A percentile compares a stretch with the other conserved stretches of the same genome.
Evolutionary conservation across 1,140 invertebrate genomes (phyloP).

Genomic region (Scaptodrosophila lebanonensis): DNA sequence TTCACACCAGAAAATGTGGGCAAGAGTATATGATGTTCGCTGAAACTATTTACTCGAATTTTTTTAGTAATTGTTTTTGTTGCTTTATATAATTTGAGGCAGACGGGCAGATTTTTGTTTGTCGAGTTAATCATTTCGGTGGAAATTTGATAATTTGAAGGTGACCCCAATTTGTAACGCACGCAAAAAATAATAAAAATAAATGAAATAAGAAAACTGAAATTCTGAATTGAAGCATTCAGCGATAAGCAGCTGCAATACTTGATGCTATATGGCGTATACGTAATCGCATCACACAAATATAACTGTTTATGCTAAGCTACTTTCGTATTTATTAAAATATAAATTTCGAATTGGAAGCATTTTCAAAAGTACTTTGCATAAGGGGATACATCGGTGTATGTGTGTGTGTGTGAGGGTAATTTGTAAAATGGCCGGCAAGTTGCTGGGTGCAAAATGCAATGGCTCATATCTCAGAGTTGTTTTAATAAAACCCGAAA

Average conservation of each 20-base stretch:
- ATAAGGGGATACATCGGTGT: too few relatives aligned
- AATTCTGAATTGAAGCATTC: neutral
- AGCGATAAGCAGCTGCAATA: slow-evolving; percentile 16
- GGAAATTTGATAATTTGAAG: slow-evolving; percentile 74
- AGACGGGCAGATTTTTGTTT: slow-evolving; percentile 40
- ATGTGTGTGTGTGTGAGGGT: too few relatives aligned
- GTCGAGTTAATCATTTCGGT: slow-evolving; percentile 71
- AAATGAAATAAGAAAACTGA: too few relatives aligned
- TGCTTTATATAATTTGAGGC: slow-evolving; percentile 57
- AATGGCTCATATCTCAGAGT: slow-evolving; percentile 55
- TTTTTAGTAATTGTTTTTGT: slow-evolving; percentile 34
- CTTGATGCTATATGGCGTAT: slow-evolving; percentile 42
- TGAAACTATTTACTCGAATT: too few relatives aligned
- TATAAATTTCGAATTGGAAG: slow-evolving; percentile 3
- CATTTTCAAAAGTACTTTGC: slow-evolving; percentile 45
- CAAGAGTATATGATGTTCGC: too few relatives aligned
- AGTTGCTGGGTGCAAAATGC: too few relatives aligned
- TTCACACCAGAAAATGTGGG: too few relatives aligned
- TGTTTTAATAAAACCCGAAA: slow-evolving; percentile 75
- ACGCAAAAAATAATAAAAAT: too few relatives aligned
- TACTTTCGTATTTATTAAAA: slow-evolving; percentile 71
- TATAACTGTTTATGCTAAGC: slow-evolving; percentile 59
- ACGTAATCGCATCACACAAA: slow-evolving; percentile 42
- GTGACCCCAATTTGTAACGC: slow-evolving; percentile 60
- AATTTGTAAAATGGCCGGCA: too few relatives aligned